Conservation (phyloP, 2,888 invertebrate species). For the Cryptophagus acutangulus region DNA sequence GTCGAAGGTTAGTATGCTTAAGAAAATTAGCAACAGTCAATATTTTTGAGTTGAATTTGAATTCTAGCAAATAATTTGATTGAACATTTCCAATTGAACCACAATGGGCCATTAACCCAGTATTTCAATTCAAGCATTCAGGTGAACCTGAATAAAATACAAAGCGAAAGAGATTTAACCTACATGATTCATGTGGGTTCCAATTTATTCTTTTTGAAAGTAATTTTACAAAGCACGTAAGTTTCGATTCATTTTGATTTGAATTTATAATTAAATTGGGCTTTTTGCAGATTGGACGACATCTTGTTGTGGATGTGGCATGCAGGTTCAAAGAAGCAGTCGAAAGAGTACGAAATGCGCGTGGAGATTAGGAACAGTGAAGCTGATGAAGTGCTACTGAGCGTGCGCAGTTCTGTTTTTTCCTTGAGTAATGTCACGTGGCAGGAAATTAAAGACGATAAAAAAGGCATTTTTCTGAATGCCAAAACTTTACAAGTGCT, state of each 20-base stretch:
- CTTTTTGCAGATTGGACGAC: too few relatives aligned
- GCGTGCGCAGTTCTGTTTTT: conserved; percentile 34
- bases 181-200: conserved; percentile 33
- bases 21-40: too few relatives aligned
- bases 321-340: conserved; percentile 29
- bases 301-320: conserved; percentile 39
- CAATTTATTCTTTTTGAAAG: conserved; percentile 40
- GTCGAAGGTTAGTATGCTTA: neutral
- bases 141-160: conserved; percentile 31
- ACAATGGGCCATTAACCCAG: conserved; percentile 42
- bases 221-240: conserved; percentile 8
- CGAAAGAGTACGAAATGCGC: conserved; percentile 36
- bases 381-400: conserved; percentile 30
- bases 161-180: conserved; percentile 30
- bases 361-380: conserved; percentile 31
- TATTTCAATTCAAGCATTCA: conserved; percentile 39
- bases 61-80: conserved; percentile 34
- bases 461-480: conserved; percentile 37
- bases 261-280: too few relatives aligned
- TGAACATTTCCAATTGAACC: conserved; percentile 39
- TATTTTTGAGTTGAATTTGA: neutral
- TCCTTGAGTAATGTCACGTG: conserved; percentile 33
- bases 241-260: too few relatives aligned
- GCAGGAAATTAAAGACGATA: conserved; percentile 33
- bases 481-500: conserved; percentile 24